Percentiles rank a stretch among this genome's conserved stretches.
Evolutionary conservation across 2,113 vertebrate species (phyloP).

Genomic region (Syrrhaptes paradoxus): DNA sequence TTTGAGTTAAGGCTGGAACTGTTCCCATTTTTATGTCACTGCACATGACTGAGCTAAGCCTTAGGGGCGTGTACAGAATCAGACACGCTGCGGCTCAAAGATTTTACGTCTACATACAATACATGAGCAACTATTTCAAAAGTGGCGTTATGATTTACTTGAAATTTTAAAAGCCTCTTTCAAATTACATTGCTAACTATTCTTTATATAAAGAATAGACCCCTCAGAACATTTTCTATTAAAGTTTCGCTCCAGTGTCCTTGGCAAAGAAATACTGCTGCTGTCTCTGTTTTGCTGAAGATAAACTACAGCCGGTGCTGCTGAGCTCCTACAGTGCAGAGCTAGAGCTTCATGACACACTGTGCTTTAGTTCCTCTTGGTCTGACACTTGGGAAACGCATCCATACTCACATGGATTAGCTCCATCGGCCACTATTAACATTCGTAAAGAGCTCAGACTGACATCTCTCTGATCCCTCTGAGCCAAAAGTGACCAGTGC

Average conservation of each 20-base stretch:
- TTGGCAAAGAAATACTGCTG: not conserved
- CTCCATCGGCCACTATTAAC: conserved; percentile 93
- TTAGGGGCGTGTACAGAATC: not conserved
- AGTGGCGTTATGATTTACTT: not conserved
- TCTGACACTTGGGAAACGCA: not conserved
- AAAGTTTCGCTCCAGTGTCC: not conserved
- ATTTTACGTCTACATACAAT: not conserved
- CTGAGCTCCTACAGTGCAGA: not conserved
- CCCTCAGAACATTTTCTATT: not conserved
- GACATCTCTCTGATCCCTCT: conserved; percentile 92
- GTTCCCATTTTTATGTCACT: not conserved
- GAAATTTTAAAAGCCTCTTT: not conserved
- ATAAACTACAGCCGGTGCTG: not conserved
- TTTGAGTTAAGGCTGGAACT: not conserved
- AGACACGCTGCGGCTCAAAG: not conserved
- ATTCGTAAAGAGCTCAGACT: conserved; percentile 92
- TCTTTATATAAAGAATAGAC: not conserved
- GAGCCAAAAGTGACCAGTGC: conserved; percentile 97
- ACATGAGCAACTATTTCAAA: not conserved
- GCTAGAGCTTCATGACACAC: not conserved
- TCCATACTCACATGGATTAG: conserved; percentile 91
- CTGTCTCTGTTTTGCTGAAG: not conserved
- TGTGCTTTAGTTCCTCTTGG: not conserved
- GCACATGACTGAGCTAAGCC: not conserved
- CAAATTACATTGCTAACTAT: not conserved